Base-by-base conservation (phyloP, 1,140 invertebrate genomes). In the Cyphomyrmex costatus region DNA sequence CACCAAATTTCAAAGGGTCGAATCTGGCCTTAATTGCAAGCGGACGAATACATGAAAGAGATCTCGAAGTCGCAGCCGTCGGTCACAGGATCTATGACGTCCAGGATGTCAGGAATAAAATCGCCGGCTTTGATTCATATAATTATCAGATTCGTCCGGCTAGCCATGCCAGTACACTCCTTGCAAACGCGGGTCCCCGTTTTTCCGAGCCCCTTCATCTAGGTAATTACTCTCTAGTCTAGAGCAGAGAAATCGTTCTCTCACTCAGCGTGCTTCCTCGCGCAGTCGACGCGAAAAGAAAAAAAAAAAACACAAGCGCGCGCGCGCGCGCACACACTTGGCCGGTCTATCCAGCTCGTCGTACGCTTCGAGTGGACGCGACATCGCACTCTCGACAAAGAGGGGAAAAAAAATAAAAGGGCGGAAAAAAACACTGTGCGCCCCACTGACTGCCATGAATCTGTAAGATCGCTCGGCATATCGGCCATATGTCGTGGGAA, bases 401-500 rank as follows among this genome's bases (percentile, higher is more conserved):
- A 77, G 46, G 68, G 46, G 68, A n/a, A 12, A 60, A 68, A 68
- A 49, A 51, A 63, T 65, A 16, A 49, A 36, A 76, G 19, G n/a
- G 27, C n/a, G 24, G 24, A 58, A 68, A 70, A 87, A 77, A 76
- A 70, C 27, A 30, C 30, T n/a, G 27, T 79, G 42, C 70, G 19
- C 19, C 71, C n/a, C 21, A 7, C 60, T 36, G 66, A 21, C 49
- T 16, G 36, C 60, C 61, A 79, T 71, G 85, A 87, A 90, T 89
- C 79, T 73, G 36, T 85, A 87, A 89, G 86, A 60, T 89, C 46
- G 71, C 30, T 80, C 63, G 80, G 74, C 78, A 70, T 90, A 86
- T 88, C 86, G 63, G 84, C 66, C 89, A 88, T 90, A 87, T 49
- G 85, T 70, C 80, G 49, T 19, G 58, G 58, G 65, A 74, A 86